These are phyloP conservation scores for Protonibea diacanthus DNA, from an alignment of 2,797 vertebrate genomes.

Conservation along the genomic window DNA sequence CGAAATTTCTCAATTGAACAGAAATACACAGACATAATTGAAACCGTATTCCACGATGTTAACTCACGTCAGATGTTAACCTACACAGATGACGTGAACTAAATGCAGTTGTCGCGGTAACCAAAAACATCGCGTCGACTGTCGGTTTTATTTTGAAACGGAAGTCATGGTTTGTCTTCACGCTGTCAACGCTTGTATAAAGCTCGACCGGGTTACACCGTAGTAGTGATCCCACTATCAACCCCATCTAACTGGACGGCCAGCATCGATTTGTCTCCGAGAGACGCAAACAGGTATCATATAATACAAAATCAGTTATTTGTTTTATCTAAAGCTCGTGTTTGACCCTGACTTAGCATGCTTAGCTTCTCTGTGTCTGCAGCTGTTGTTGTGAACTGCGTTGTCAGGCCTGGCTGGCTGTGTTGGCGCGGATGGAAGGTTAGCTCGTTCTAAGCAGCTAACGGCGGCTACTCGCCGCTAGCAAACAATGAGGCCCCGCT, in stretches of 20 bases:
- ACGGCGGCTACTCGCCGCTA: conserved; percentile 15
- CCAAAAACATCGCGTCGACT: rapidly evolving
- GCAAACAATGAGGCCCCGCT: background rate
- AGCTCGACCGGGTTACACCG: conserved; percentile 59
- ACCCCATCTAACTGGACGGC: conserved; percentile 53
- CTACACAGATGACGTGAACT: no score
- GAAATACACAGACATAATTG: rapidly evolving
- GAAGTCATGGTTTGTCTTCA: conserved; percentile 40
- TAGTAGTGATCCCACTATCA: conserved; percentile 64
- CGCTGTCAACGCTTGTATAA: conserved; percentile 50
- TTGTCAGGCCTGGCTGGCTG: conserved; percentile 76
- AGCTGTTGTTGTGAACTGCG: conserved; percentile 65
- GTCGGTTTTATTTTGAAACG: conserved; percentile 64
- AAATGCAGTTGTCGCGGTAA: background rate
- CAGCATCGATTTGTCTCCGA: conserved; percentile 55
- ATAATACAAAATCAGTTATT: background rate
- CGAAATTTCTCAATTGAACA: background rate
- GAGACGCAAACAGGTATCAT: conserved; percentile 74
- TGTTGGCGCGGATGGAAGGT: conserved; percentile 72
- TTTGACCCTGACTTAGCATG: background rate
- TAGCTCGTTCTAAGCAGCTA: conserved; percentile 63
- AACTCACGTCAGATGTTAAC: rapidly evolving
- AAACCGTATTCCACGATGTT: rapidly evolving
- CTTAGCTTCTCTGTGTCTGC: background rate
- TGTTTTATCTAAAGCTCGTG: rapidly evolving